Evolutionary conservation across 2,113 vertebrate genomes (phyloP).

Genomic region (Parus major): DNA sequence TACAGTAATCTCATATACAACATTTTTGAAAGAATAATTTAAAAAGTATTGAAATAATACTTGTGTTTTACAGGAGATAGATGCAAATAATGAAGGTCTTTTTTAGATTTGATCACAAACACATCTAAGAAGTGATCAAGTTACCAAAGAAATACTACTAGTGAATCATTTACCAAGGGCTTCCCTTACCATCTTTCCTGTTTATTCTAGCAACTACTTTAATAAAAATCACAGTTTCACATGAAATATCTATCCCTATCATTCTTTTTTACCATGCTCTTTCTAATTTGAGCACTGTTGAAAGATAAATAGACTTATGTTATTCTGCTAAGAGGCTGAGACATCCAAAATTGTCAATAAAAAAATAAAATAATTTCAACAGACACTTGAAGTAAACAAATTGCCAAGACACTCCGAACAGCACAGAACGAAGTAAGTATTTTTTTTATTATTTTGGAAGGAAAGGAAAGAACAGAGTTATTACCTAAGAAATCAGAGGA

Average conservation of each 20-base stretch:
- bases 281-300: background rate
- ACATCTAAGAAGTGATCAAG: background rate
- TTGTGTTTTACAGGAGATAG: background rate
- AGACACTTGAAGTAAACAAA: background rate
- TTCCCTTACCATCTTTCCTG: background rate
- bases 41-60: background rate
- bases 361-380: background rate
- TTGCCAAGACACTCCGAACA: background rate
- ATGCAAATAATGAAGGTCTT: background rate
- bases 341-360: background rate
- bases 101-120: background rate
- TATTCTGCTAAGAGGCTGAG: background rate
- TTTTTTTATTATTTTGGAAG: background rate
- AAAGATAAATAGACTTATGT: background rate
- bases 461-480: background rate
- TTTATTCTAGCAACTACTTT: background rate
- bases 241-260: background rate
- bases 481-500: constrained; percentile 9
- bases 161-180: background rate
- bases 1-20: background rate
- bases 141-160: background rate
- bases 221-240: background rate
- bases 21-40: background rate
- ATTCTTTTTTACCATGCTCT: background rate
- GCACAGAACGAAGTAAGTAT: background rate